Evolutionary conservation across 2,113 vertebrate species (phyloP), one percentile per base, ranked within the genome.

Genomic region (Phalacrocorax carbo): DNA sequence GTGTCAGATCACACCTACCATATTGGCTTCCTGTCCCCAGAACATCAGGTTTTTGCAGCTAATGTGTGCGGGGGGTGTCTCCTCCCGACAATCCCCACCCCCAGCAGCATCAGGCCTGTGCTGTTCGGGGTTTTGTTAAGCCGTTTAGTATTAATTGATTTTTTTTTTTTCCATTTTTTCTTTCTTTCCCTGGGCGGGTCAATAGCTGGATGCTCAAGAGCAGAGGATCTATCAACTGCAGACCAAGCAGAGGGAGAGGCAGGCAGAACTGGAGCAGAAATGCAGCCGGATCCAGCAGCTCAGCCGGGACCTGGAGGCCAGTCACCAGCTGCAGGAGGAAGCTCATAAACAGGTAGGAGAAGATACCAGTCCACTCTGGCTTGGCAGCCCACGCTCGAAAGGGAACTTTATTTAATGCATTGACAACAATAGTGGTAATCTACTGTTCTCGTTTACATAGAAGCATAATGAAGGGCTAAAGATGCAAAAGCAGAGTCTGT

Each of bases 151-250:
- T 98, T 98, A 98, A 99, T 99, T 99, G 99, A 99, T 99, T 99
- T 99, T 99, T 98, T 42, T 42, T 46, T 98, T 98, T 95, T 82
- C 52, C 96, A 98, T 98, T 98, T 98, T 99, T 99, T 98, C 99
- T 98, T 98, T 98, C 98, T 98, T 99, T 98, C 98, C 98, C 98
- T 98, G 98, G 98, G 98, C 98, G 98, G 98, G 99, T 99, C 98
- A 98, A 98, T 99, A 99, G 98, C 98, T 99, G 98, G 99, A 99
- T 98, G 97, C 98, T 98, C 98, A 98, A 98, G 98, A 99, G 97
- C 98, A 98, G 98, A 98, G 98, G 97, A 98, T 99, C 98, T 99
- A 98, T 98, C 98, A 99, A 97, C 98, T 97, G 96, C 98, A 98
- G 98, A 98, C 98, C 97, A 98, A 98, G 98, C 98, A 97, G 93